These are phyloP conservation scores for Gordius sp. DNA, from an alignment of 2,888 invertebrate genomes.

Conservation along the genomic window DNA sequence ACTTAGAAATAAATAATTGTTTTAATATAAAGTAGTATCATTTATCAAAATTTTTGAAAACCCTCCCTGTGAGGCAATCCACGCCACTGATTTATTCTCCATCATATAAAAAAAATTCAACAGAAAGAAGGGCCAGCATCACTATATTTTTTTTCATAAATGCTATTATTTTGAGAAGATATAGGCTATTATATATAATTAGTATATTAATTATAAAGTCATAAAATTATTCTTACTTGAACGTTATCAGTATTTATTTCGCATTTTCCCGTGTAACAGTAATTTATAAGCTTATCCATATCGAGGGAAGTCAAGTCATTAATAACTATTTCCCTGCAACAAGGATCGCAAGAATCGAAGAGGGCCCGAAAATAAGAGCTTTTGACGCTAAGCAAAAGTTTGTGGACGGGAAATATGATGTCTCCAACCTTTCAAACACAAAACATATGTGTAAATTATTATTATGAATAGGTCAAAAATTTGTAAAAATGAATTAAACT, in stretches of 20 bases:
- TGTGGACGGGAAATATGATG: background rate
- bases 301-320: conserved; percentile 27
- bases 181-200: conserved; percentile 27
- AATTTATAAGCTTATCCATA: conserved; percentile 43
- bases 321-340: background rate
- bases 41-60: no score
- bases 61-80: no score
- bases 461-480: no score
- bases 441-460: no score
- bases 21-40: no score
- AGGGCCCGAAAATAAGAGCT: background rate
- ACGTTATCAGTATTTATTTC: conserved; percentile 41
- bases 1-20: no score
- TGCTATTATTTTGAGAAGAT: no score
- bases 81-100: no score
- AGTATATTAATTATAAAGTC: background rate
- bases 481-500: no score
- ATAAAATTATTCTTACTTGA: conserved; percentile 37
- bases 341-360: background rate
- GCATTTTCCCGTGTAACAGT: conserved; percentile 45
- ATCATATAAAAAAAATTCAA: no score
- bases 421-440: background rate
- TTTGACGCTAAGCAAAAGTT: background rate
- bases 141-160: no score
- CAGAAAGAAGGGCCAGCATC: no score